Conservation (phyloP, 2,888 invertebrate genomes). For the Xanthia icteritia region DNA sequence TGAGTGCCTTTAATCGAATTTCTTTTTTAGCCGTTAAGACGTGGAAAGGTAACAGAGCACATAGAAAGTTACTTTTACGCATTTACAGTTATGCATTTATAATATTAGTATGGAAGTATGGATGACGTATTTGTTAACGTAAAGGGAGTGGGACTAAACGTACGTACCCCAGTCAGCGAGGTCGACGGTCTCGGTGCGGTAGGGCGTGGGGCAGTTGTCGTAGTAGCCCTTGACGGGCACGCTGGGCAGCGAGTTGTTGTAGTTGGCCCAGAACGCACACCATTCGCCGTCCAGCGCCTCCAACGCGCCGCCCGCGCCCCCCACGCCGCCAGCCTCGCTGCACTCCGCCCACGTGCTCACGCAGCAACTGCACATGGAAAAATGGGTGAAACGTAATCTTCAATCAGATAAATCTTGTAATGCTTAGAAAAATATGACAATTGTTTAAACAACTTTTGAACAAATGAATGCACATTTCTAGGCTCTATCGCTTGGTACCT, state of each 20-base stretch:
- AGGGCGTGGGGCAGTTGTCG: constrained; percentile 87
- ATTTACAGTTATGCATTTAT: too few relatives aligned
- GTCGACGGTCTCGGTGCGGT: constrained; percentile 81
- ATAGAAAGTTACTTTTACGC: not conserved
- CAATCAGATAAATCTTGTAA: not conserved
- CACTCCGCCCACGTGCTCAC: constrained; percentile 81
- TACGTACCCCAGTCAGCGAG: constrained; percentile 75
- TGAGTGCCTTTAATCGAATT: not conserved
- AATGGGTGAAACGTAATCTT: not conserved
- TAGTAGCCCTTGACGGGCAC: constrained; percentile 80
- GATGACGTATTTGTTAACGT: not conserved
- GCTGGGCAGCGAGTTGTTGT: constrained; percentile 80
- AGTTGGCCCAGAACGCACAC: constrained; percentile 86
- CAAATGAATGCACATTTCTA: not conserved
- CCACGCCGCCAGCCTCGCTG: constrained; percentile 67
- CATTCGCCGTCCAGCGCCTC: constrained; percentile 78
- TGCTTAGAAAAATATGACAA: not conserved
- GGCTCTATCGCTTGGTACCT: constrained; percentile 63
- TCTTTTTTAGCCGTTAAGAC: not conserved
- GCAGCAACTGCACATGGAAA: constrained; percentile 71
- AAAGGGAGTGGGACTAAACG: too few relatives aligned
- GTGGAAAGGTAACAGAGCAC: not conserved
- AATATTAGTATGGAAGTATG: not conserved
- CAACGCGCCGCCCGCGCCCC: not conserved
- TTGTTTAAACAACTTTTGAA: not conserved